These are phyloP conservation scores for Hydrocynus forskahlii DNA, from an alignment of 2,797 vertebrate genomes.

Conservation along the genomic window DNA sequence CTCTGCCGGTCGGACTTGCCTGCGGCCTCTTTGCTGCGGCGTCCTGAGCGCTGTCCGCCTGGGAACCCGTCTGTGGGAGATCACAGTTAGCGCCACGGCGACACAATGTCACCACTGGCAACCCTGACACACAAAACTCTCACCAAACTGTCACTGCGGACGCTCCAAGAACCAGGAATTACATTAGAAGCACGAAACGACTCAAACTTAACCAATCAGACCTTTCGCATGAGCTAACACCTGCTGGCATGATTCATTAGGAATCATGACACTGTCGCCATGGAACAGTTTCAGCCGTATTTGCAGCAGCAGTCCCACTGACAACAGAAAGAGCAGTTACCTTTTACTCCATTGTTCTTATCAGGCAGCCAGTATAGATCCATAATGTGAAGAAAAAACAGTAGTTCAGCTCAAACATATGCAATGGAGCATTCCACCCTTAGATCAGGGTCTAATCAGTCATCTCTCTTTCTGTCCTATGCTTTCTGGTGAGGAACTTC, in stretches of 20 bases:
- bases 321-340: slow-evolving; percentile 9
- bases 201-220: neutral
- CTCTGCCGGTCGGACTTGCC: slow-evolving; percentile 80
- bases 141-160: slow-evolving; percentile 27
- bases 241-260: slow-evolving; percentile 6
- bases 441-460: neutral
- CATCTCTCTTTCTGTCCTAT: neutral
- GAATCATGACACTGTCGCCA: slow-evolving; percentile 12
- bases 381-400: neutral
- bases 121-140: slow-evolving; percentile 41
- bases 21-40: slow-evolving; percentile 81
- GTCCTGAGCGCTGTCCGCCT: slow-evolving; percentile 79
- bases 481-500: neutral
- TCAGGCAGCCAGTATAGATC: neutral
- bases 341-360: neutral
- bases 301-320: slow-evolving; percentile 1
- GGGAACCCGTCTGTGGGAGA: slow-evolving; percentile 78
- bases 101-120: slow-evolving; percentile 56
- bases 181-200: neutral
- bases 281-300: neutral
- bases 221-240: neutral
- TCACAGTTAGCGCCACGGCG: slow-evolving; percentile 74
- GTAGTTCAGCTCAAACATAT: neutral
- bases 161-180: slow-evolving; percentile 12
- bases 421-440: neutral